Percentiles rank a stretch among this genome's conserved stretches.
These are phyloP conservation scores for Eristalinus sepulchralis DNA, from an alignment of 2,888 invertebrate species.

Conservation along the genomic window DNA sequence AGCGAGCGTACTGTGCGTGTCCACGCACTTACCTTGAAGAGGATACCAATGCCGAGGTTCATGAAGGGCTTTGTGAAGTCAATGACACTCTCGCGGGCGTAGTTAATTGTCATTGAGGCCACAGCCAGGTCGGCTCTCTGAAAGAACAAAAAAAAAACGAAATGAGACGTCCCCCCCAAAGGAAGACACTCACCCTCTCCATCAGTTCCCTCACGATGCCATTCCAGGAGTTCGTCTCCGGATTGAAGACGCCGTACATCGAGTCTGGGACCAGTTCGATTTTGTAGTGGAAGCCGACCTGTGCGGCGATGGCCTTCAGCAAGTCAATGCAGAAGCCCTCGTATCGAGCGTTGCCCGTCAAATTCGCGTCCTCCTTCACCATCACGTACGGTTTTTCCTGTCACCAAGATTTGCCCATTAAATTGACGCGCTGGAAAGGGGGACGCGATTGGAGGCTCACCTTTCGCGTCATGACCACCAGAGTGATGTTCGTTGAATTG, in stretches of 20 bases:
- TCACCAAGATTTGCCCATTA: background rate
- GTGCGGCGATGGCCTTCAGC: conserved; percentile 89
- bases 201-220: conserved; percentile 93
- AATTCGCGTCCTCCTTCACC: conserved; percentile 91
- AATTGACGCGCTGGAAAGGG: too few relatives aligned
- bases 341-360: conserved; percentile 92
- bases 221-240: conserved; percentile 94
- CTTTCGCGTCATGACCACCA: conserved; percentile 94
- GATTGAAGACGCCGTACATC: conserved; percentile 94
- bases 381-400: conserved; percentile 96
- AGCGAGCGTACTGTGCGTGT: background rate
- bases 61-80: conserved; percentile 99
- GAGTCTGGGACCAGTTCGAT: conserved; percentile 92
- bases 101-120: conserved; percentile 98
- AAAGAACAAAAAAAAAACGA: background rate
- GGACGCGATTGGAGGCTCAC: conserved; percentile 80
- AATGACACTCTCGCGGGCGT: conserved; percentile 93
- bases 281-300: conserved; percentile 94
- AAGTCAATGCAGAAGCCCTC: conserved; percentile 97
- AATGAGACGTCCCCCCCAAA: too few relatives aligned
- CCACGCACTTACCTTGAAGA: conserved; percentile 89
- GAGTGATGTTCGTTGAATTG: conserved; percentile 91
- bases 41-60: conserved; percentile 97
- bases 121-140: conserved; percentile 97
- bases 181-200: conserved; percentile 85